Percentiles rank a stretch among this genome's conserved stretches.
Conservation (phyloP, 2,888 invertebrate genomes). For the Pelosia muscerda region DNA sequence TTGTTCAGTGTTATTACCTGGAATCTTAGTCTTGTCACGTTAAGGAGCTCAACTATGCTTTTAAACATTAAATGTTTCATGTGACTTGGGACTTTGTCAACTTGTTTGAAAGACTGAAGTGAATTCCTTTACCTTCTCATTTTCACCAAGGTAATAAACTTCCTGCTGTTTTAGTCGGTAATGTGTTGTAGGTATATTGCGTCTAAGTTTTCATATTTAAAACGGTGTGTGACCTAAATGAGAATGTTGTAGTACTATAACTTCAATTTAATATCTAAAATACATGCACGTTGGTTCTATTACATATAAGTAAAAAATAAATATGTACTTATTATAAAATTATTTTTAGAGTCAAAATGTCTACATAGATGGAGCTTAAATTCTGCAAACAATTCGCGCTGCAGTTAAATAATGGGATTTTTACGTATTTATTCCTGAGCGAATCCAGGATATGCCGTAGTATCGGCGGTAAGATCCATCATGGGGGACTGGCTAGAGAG, state of each 20-base stretch:
- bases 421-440: too few relatives aligned
- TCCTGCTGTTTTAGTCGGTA: not conserved
- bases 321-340: too few relatives aligned
- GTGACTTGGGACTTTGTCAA: constrained; percentile 15
- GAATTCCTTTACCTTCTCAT: constrained; percentile 3
- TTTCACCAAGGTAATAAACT: constrained; percentile 3
- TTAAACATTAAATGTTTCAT: constrained; percentile 13
- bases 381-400: too few relatives aligned
- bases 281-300: too few relatives aligned
- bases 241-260: not conserved
- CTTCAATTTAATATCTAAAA: not conserved
- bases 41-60: constrained; percentile 16
- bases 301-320: too few relatives aligned
- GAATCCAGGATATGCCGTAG: too few relatives aligned
- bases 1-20: constrained; percentile 12
- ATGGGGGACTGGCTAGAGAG: too few relatives aligned
- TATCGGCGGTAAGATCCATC: too few relatives aligned
- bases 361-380: too few relatives aligned
- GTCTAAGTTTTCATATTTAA: not conserved
- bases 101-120: constrained; percentile 7
- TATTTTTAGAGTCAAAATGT: too few relatives aligned
- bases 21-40: constrained; percentile 1
- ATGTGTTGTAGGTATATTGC: constrained; percentile 1
- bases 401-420: too few relatives aligned
- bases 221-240: too few relatives aligned